A percentile compares a stretch with the other conserved stretches of the same genome.
phyloP scores from a whole-genome alignment of 2,113 vertebrate species.

The human (Homo sapiens) region GRCh38 chr1:245755501-245756000 shows the following conservation, averaged over 20 bases:
- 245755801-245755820: neutral
- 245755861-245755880: neutral
- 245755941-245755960: neutral
- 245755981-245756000: neutral
- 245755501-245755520: neutral
- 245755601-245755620: neutral
- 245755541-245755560: neutral
- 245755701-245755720: neutral
- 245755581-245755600: neutral
- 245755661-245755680: neutral
- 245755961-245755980: neutral
- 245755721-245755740: neutral
- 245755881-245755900: neutral
- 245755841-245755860: neutral
- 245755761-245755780: neutral
- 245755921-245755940: neutral
- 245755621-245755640: neutral
- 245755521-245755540: neutral
- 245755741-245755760: neutral
- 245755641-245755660: neutral
- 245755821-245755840: neutral
- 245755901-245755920: neutral
- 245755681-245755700: neutral
- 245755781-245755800: slow-evolving; percentile 7
- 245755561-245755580: neutral